Percentiles rank a stretch among this genome's conserved stretches.
Conservation (phyloP, 2,113 vertebrate genomes). For the Burhinus bistriatus region DNA sequence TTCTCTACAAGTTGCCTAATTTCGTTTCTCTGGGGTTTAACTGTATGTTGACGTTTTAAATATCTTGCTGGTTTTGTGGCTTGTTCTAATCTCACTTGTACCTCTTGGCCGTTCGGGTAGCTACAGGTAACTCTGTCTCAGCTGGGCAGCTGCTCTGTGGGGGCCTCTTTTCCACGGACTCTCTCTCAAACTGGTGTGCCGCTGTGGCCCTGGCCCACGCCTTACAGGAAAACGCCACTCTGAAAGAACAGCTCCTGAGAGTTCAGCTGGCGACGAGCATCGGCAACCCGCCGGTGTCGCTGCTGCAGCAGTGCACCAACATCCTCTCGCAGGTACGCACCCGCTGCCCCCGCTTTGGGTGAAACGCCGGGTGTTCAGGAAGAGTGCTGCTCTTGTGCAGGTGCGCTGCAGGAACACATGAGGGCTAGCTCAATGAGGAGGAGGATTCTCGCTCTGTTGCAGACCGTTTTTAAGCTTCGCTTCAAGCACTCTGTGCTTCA, state of each 20-base stretch:
- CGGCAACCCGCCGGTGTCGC: slow-evolving; percentile 92
- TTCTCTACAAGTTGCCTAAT: not conserved
- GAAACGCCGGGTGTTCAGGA: fast-evolving
- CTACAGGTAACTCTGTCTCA: slow-evolving; percentile 90
- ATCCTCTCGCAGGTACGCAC: slow-evolving; percentile 93
- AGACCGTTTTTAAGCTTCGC: not conserved
- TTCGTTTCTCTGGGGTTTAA: not conserved
- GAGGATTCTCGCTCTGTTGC: not conserved
- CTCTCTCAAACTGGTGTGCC: slow-evolving; percentile 97
- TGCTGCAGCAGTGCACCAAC: slow-evolving; percentile 98
- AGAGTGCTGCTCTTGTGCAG: too few relatives aligned
- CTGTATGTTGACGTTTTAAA: too few relatives aligned
- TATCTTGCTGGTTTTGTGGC: fast-evolving
- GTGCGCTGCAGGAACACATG: fast-evolving
- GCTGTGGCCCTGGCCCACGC: slow-evolving; percentile 94
- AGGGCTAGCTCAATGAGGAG: not conserved
- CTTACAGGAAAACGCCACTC: slow-evolving; percentile 89
- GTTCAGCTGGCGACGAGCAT: slow-evolving; percentile 96
- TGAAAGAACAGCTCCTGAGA: slow-evolving; percentile 94
- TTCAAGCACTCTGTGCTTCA: fast-evolving
- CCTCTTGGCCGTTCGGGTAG: slow-evolving; percentile 15
- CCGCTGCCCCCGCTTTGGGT: fast-evolving
- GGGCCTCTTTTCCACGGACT: slow-evolving; percentile 93
- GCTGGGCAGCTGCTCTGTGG: slow-evolving; percentile 95
- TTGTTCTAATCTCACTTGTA: not conserved